A percentile compares a stretch with the other conserved stretches of the same genome.
Conservation (phyloP, 2,113 vertebrate species). For the Marcusenius ussheri region DNA sequence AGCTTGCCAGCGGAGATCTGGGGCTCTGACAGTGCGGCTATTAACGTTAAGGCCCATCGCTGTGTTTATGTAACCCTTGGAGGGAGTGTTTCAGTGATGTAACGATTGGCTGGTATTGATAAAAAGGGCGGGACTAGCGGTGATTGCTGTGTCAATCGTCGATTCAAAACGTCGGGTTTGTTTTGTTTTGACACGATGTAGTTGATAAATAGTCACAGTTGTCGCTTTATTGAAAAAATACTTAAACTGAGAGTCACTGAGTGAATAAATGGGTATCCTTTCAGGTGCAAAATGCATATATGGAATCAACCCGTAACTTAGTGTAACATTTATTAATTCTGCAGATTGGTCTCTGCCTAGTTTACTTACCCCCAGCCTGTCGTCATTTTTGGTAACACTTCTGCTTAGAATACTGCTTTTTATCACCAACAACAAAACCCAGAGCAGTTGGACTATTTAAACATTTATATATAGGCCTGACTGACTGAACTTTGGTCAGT, state of each 20-base stretch:
- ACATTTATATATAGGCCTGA: neutral
- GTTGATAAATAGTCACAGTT: neutral
- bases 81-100: conserved; percentile 57
- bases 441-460: neutral
- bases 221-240: neutral
- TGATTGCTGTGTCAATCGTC: conserved; percentile 53
- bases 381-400: neutral
- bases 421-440: neutral
- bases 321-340: neutral
- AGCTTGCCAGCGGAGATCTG: neutral
- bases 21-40: conserved; percentile 20
- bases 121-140: conserved; percentile 63
- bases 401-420: neutral
- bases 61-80: conserved; percentile 56
- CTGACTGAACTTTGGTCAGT: neutral
- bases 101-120: conserved; percentile 69
- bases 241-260: neutral
- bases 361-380: neutral
- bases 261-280: neutral
- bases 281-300: neutral
- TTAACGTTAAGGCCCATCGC: conserved; percentile 41
- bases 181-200: conserved; percentile 19
- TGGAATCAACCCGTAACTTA: neutral
- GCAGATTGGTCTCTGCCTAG: neutral
- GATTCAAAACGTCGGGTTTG: conserved; percentile 25